A percentile compares a stretch with the other conserved stretches of the same genome.
phyloP scores from a whole-genome alignment of 2,797 vertebrate genomes.

The Melanotaenia trifasciata region DNA sequence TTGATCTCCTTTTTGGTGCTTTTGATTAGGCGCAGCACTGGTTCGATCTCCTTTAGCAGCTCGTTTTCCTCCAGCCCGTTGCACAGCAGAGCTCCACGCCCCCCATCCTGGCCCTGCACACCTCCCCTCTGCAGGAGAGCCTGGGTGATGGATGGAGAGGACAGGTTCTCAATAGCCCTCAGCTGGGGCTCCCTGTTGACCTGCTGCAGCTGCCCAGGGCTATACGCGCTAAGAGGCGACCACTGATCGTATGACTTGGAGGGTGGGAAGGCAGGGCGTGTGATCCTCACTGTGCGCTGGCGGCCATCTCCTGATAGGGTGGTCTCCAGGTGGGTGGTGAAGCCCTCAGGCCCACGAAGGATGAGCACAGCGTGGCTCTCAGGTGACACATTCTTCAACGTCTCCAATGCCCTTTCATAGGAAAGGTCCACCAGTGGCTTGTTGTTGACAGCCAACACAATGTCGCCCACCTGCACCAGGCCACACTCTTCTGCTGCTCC shows the following conservation, averaged over 20 bases:
- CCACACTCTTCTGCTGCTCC: conserved; percentile 96
- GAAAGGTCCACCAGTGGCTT: conserved; percentile 93
- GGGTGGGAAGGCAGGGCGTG: conserved; percentile 82
- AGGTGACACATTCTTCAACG: conserved; percentile 89
- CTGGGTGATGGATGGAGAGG: conserved; percentile 76
- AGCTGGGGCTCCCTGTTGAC: conserved; percentile 85
- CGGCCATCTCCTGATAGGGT: conserved; percentile 92
- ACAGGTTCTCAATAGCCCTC: conserved; percentile 81
- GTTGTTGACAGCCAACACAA: conserved; percentile 94
- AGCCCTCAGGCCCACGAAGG: conserved; percentile 94
- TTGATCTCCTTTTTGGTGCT: conserved; percentile 83
- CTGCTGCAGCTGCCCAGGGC: conserved; percentile 65
- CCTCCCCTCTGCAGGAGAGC: conserved; percentile 73
- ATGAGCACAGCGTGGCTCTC: conserved; percentile 96
- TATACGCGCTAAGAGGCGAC: conserved; percentile 68
- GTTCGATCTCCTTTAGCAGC: conserved; percentile 94
- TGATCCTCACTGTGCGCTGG: conserved; percentile 92
- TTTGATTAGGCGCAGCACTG: conserved; percentile 91
- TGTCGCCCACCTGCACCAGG: conserved; percentile 97
- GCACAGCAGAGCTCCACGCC: conserved; percentile 72
- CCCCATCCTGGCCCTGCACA: conserved; percentile 70
- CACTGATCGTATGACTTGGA: conserved; percentile 85
- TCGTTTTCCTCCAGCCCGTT: conserved; percentile 88
- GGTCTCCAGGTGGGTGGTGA: conserved; percentile 96
- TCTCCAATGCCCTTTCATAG: conserved; percentile 93